Percentiles rank a stretch among this genome's conserved stretches.
These are phyloP conservation scores for Dermolepida albohirtum DNA, from an alignment of 2,888 invertebrate genomes.

Conservation along the genomic window DNA sequence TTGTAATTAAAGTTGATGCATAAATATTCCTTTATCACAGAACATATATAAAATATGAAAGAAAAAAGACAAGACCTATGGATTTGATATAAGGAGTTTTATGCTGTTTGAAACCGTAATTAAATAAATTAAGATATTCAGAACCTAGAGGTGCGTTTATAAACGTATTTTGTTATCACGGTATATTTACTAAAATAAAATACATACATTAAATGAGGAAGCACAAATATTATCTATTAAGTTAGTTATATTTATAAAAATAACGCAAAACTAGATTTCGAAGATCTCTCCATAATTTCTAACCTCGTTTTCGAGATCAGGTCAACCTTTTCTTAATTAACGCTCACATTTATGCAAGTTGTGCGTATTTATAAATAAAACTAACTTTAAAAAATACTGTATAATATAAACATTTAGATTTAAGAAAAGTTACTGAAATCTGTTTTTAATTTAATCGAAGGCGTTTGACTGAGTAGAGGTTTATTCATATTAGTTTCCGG, in stretches of 20 bases:
- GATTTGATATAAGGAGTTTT: not conserved
- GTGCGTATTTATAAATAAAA: not conserved
- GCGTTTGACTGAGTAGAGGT: slow-evolving; percentile 65
- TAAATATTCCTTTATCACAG: slow-evolving; percentile 40
- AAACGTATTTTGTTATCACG: slow-evolving; percentile 4
- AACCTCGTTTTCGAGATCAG: too few relatives aligned
- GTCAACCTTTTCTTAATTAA: too few relatives aligned
- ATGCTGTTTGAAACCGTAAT: too few relatives aligned
- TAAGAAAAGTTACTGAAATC: slow-evolving; percentile 94
- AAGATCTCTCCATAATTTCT: too few relatives aligned
- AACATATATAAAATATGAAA: slow-evolving; percentile 8
- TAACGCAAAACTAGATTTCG: too few relatives aligned
- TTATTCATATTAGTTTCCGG: slow-evolving; percentile 66
- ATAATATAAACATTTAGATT: slow-evolving; percentile 45
- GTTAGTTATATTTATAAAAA: too few relatives aligned
- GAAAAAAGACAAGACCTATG: not conserved
- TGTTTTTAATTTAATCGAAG: slow-evolving; percentile 92
- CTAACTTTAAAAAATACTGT: slow-evolving; percentile 14
- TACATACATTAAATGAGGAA: slow-evolving; percentile 13
- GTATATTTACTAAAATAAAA: not conserved
- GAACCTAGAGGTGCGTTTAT: slow-evolving; percentile 19
- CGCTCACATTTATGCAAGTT: too few relatives aligned
- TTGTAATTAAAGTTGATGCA: slow-evolving; percentile 8
- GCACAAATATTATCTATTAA: slow-evolving; percentile 7
- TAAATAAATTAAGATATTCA: too few relatives aligned